Evolutionary conservation across 2,113 vertebrate species (phyloP), one percentile per base, ranked within the genome.

Genomic region (Hippocampus zosterae): DNA sequence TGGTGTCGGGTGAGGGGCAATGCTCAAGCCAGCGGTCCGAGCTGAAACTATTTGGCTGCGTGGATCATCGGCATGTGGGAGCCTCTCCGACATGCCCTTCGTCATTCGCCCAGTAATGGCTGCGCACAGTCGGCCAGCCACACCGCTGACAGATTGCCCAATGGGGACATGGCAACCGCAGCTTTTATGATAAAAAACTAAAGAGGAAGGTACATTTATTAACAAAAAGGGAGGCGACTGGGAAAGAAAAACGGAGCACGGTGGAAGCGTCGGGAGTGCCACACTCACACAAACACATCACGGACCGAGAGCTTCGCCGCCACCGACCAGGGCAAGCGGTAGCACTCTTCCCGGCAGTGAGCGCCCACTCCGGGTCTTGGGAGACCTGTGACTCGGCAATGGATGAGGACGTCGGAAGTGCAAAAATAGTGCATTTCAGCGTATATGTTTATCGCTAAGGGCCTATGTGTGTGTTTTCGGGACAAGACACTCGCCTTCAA

Each of bases 81-180:
- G 81, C 76, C 62, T 77, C 70, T 40, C 37, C 59, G 75, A 78
- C 77, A 52, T 85, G 84, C 81, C 87, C 82, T 84, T 81, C 82
- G 83, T 82, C 84, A 76, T 80, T 86, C 84, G 80, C 72, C 67
- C 87, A 74, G 81, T 85, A 85, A 87, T 87, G 86, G 87, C 84
- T 88, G 83, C 78, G 74, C 72, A 73, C 74, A 68, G 13, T 75
- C 80, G 64, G 79, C 46, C 74, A 82, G 79, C 46, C 74, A 83
- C 76, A 84, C 72, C 81, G 79, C 55, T 85, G 88, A 89, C 82
- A 83, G 82, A 86, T 81, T 74, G 70, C 78, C 75, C 76, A 76
- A 85, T 73, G 78, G 73, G 80, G 84, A 85, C 81, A 74, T 71
- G 68, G 83, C 70, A 78, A 85, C 67, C 63, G 72, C 6, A 15